phyloP scores from a whole-genome alignment of 2,797 vertebrate genomes.

The Cheirogaleus major region DNA sequence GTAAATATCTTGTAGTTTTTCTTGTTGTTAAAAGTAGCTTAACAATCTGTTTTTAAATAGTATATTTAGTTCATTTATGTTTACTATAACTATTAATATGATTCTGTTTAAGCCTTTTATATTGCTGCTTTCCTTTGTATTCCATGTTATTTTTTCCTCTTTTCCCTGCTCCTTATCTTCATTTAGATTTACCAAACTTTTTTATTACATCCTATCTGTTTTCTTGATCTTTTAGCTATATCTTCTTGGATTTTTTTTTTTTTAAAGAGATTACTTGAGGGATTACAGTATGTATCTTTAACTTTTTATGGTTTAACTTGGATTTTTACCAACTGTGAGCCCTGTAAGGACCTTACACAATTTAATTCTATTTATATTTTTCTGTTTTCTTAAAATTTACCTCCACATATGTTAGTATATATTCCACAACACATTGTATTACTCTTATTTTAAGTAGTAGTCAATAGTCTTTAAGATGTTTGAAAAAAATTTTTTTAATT shows the following conservation, averaged over 20 bases:
- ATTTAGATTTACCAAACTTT: neutral
- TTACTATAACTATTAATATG: neutral
- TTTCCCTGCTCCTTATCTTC: neutral
- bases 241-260: neutral
- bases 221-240: neutral
- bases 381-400: neutral
- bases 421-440: neutral
- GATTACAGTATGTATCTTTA: neutral
- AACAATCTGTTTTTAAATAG: neutral
- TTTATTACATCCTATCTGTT: neutral
- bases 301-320: neutral
- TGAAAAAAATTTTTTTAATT: neutral
- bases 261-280: neutral
- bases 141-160: neutral
- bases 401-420: neutral
- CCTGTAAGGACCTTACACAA: neutral
- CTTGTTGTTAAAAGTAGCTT: neutral
- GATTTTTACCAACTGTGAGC: neutral
- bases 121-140: neutral
- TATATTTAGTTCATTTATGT: neutral
- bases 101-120: neutral
- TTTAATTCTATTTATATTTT: neutral
- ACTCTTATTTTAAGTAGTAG: neutral
- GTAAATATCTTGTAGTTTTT: neutral
- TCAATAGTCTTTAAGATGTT: neutral